Evolutionary conservation across 2,797 vertebrate species (phyloP), one percentile per base, ranked within the genome.

Genomic region (Babyrousa celebensis): DNA sequence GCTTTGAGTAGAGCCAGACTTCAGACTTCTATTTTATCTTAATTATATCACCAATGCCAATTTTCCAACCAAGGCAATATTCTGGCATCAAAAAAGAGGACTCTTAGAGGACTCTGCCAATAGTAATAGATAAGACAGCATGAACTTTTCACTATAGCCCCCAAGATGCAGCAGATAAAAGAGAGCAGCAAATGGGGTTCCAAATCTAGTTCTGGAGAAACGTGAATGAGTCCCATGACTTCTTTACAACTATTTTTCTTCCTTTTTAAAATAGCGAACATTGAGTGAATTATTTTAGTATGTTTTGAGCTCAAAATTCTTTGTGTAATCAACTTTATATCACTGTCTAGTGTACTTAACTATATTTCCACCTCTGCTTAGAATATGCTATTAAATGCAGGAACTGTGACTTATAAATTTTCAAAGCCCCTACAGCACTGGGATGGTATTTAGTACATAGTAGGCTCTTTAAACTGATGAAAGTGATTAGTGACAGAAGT

Each of bases 241-340:
- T 94, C 77, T 71, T 43, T 68, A 4, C 65, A 23, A 60, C 32
- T 3, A 88, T 11, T 68, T 56, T 56, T 82, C 48, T 80, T 92
- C 10, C 43, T 48, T 96, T 77, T 67, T 60, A 91, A 88, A 87
- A 75, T 21, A 29, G 85, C 75, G 8, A 78, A 68, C 21, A 32
- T 63, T 29, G 23, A 87, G 15, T 43, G 89, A 29, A 48, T 67
- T 89, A 71, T 71, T 79, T 91, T 86, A 43, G 16, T 8, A 20
- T 43, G 94, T 87, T 80, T 68, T 75, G 40, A 83, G 32, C 65
- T 54, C 79, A 80, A 52, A 91, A 71, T 29, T 71, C 21, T 63
- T 21, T 48, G 4, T 48, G 15, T 48, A 20, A 68, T 54, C 74
- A 56, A 65, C 15, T 86, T 72, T 65, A 14, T 40, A 65, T 91